Conservation (phyloP, 2,797 vertebrate species). For the Sebastes diaconus region DNA sequence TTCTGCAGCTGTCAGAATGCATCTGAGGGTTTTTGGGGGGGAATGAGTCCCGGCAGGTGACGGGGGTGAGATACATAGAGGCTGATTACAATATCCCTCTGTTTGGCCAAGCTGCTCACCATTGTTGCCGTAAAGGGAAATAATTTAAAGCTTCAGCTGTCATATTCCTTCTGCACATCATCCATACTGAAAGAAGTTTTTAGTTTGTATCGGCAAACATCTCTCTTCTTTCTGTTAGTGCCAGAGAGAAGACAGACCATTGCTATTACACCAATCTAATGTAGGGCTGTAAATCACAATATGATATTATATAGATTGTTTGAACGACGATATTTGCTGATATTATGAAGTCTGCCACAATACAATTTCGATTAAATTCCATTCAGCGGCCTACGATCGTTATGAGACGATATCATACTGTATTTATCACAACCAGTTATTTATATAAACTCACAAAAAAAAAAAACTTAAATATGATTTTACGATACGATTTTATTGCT, state of each 20-base stretch:
- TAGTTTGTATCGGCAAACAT: constrained; percentile 4
- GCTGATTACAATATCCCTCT: constrained; percentile 59
- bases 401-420: no score
- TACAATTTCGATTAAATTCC: no score
- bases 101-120: constrained; percentile 22
- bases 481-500: no score
- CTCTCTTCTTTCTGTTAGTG: neutral
- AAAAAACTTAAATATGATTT: no score
- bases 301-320: no score
- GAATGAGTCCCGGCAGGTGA: constrained; percentile 72
- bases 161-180: constrained; percentile 5
- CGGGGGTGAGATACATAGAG: constrained; percentile 50
- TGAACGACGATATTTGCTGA: no score
- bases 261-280: neutral
- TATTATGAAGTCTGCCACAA: no score
- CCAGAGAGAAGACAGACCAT: neutral
- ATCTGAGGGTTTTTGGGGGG: constrained; percentile 66
- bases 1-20: constrained; percentile 77
- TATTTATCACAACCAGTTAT: no score
- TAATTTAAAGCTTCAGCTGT: constrained; percentile 4
- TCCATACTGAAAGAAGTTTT: neutral
- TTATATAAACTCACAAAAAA: no score
- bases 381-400: fast-evolving
- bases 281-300: no score
- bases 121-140: constrained; percentile 1